Evolutionary conservation across 2,888 invertebrate species (phyloP).

Genomic region (Steinernema carpocapsae): DNA sequence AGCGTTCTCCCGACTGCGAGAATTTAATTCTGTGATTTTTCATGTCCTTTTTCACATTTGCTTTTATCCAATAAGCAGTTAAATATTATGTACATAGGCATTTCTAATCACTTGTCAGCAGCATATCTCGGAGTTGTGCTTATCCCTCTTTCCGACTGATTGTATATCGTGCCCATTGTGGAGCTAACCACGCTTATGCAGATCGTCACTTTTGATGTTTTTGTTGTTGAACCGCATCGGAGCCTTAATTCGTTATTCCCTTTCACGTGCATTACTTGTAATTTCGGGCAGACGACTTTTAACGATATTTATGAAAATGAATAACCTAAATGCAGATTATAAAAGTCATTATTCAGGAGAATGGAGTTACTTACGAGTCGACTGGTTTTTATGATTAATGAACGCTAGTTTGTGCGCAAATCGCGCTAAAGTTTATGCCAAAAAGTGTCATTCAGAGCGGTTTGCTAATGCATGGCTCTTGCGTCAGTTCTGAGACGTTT

Average conservation of each 20-base stretch:
- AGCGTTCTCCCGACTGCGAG: neutral
- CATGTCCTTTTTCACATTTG: neutral
- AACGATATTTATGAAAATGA: too few species aligned
- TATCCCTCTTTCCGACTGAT: neutral
- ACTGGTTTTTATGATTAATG: too few species aligned
- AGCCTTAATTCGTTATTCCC: neutral
- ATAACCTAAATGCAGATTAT: too few species aligned
- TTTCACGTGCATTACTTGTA: neutral
- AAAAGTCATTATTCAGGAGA: too few species aligned
- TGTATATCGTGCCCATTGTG: neutral
- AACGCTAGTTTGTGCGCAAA: too few species aligned
- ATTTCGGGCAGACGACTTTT: neutral
- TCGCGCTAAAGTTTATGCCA: too few species aligned
- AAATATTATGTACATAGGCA: constrained; percentile 25
- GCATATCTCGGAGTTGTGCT: constrained; percentile 23
- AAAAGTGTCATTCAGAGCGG: too few species aligned
- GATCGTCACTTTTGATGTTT: neutral
- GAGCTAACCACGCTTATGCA: neutral
- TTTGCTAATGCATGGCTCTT: too few species aligned
- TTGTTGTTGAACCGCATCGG: constrained; percentile 3
- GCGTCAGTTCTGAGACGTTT: too few species aligned
- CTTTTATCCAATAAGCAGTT: constrained; percentile 12
- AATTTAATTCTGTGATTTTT: constrained; percentile 29
- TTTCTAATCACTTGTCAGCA: constrained; percentile 33
- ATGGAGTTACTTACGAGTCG: too few species aligned